Conservation (phyloP, 2,797 vertebrate species). For the Ambastaia sidthimunki region DNA sequence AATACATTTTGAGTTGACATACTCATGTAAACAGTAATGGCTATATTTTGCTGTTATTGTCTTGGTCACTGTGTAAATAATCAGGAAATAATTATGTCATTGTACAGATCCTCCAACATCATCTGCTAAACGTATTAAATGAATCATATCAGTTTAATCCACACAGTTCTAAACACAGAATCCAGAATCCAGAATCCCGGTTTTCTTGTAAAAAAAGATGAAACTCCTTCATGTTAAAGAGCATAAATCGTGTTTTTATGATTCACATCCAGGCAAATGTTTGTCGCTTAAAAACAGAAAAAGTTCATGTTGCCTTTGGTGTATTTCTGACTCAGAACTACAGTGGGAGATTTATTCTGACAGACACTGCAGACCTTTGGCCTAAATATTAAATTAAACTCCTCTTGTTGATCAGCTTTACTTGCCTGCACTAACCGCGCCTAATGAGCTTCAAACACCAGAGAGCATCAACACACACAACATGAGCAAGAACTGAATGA, state of each 20-base stretch:
- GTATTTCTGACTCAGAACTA: slow-evolving; percentile 18
- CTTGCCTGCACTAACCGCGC: slow-evolving; percentile 1
- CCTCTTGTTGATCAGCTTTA: slow-evolving; percentile 35
- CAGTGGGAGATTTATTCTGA: slow-evolving; percentile 20
- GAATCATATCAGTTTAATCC: no score
- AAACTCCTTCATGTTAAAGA: no score
- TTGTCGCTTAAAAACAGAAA: slow-evolving; percentile 9
- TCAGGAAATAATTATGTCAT: no score
- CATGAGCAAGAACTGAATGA: not conserved
- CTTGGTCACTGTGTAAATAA: no score
- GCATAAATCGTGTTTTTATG: not conserved
- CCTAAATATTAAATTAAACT: slow-evolving; percentile 36
- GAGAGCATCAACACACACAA: not conserved
- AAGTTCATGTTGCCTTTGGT: slow-evolving; percentile 12
- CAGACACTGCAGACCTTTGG: slow-evolving; percentile 32
- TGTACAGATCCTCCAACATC: no score
- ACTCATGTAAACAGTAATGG: no score
- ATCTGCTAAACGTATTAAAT: no score
- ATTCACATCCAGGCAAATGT: slow-evolving; percentile 11
- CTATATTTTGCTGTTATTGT: no score
- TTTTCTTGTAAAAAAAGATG: no score
- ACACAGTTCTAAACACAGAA: no score
- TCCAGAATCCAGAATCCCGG: no score
- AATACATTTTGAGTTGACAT: no score
- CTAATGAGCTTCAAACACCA: slow-evolving; percentile 48